Evolutionary conservation across 2,113 vertebrate genomes (phyloP).

Genomic region (Megalops atlanticus): DNA sequence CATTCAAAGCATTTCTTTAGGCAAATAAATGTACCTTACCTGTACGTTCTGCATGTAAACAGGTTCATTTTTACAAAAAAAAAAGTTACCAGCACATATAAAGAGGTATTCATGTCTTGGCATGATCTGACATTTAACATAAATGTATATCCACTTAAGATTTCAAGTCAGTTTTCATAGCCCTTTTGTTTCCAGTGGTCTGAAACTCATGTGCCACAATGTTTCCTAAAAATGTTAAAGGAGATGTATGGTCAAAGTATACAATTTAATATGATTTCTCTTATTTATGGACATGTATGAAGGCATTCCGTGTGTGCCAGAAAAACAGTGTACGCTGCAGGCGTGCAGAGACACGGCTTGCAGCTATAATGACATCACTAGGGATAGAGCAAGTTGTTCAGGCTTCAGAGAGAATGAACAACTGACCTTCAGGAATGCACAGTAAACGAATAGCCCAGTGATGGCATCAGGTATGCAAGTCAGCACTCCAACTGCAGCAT

Average conservation of each 20-base stretch:
- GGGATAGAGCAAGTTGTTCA: neutral
- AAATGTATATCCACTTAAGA: neutral
- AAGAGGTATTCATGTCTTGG: neutral
- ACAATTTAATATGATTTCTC: neutral
- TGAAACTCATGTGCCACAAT: neutral
- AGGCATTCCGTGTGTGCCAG: neutral
- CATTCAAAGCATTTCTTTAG: neutral
- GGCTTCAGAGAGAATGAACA: neutral
- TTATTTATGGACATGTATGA: neutral
- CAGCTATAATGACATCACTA: neutral
- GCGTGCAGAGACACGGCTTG: neutral
- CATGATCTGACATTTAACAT: neutral
- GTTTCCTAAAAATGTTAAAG: neutral
- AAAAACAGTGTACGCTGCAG: neutral
- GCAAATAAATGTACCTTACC: neutral
- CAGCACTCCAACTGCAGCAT: neutral
- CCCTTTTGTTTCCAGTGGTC: slow-evolving; percentile 7
- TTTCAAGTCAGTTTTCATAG: neutral
- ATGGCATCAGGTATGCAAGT: neutral
- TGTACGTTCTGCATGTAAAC: neutral
- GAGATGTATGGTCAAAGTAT: neutral
- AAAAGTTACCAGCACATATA: neutral
- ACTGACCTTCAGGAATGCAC: neutral
- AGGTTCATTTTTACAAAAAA: neutral
- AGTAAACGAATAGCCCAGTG: neutral